phyloP scores from a whole-genome alignment of 2,797 vertebrate genomes.

The Coranthus polyacanthus region DNA sequence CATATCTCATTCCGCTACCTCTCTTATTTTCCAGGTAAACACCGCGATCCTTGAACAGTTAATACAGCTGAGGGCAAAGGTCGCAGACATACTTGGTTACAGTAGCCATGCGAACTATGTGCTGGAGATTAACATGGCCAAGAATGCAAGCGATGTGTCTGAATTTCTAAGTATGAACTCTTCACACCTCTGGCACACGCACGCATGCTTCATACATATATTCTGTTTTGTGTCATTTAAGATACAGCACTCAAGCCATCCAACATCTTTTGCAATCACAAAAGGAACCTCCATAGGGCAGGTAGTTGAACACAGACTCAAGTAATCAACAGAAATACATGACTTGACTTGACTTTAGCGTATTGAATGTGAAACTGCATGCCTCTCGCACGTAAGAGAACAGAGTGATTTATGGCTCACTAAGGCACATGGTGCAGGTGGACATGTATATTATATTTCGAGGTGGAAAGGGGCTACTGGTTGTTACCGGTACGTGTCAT shows the following conservation, averaged over 20 bases:
- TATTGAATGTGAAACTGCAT: conserved; percentile 2
- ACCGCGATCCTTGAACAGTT: conserved; percentile 90
- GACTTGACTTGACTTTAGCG: conserved; percentile 7
- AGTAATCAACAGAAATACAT: conserved; percentile 1
- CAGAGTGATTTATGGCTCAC: conserved; percentile 15
- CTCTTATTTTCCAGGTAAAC: conserved; percentile 89
- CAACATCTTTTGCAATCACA: not conserved
- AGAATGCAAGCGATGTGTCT: conserved; percentile 81
- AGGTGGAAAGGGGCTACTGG: not conserved
- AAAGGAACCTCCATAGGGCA: conserved; percentile 9
- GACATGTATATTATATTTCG: not conserved
- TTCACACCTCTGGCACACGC: not conserved
- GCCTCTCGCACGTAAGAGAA: not conserved
- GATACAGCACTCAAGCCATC: not conserved
- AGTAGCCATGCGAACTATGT: conserved; percentile 92
- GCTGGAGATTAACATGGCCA: conserved; percentile 95
- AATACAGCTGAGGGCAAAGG: conserved; percentile 89
- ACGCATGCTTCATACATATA: conserved; percentile 10
- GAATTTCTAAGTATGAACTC: conserved; percentile 80
- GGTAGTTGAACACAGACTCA: not conserved
- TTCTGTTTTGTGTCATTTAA: conserved; percentile 21
- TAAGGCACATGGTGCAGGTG: not conserved
- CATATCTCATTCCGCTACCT: not conserved
- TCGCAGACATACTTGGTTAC: conserved; percentile 92
- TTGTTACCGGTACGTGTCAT: not conserved